Evolutionary conservation across 2,113 vertebrate genomes (phyloP), one percentile per base, ranked within the genome.

Genomic region (Nothocercus julius): DNA sequence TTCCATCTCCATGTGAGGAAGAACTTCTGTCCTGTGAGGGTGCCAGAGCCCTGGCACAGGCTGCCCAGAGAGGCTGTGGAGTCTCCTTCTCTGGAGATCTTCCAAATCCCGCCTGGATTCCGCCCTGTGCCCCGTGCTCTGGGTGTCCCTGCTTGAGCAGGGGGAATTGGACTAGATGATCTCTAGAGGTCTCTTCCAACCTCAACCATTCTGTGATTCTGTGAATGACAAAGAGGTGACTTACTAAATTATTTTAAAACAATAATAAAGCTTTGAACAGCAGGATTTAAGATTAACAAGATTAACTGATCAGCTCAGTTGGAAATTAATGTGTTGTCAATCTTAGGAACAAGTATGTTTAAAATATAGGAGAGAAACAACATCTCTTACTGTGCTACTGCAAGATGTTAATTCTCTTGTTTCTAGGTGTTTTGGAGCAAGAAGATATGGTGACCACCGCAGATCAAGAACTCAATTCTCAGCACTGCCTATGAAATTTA

Each of bases 191-290:
- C 49, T 21, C 49, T 49, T 22, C 49, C 49, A 49, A 49, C 49
- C 49, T 11, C 11, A 49, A 49, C 21, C 47, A 49, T 49, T 21
- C 21, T 49, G 47, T 49, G 47, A 49, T 49, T 49, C 49, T 49
- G 49, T 49, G 49, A 96, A 70, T 83, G 89, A 38, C 45, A 89
- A 93, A 92, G 53, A 58, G 11, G 58, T 75, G 90, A 93, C 69
- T 91, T 82, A 83, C 34, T 62, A 73, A 74, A 58, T 79, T 82
- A 30, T 49, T 94, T 95, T 32, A 83, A 32, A 93, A 75, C 70
- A 13, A 1, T 76, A 68, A 85, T 81, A 96, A 94, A 96, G 42
- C 32, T 11, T 30, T 53, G 63, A 76, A 90, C 67, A 86, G 38
- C 2, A 91, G n/a, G 21, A 87, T 56, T 84, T 87, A 67, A 24